Evolutionary conservation across 2,888 invertebrate genomes (phyloP).

Genomic region (Brachynemurus nebulosus): DNA sequence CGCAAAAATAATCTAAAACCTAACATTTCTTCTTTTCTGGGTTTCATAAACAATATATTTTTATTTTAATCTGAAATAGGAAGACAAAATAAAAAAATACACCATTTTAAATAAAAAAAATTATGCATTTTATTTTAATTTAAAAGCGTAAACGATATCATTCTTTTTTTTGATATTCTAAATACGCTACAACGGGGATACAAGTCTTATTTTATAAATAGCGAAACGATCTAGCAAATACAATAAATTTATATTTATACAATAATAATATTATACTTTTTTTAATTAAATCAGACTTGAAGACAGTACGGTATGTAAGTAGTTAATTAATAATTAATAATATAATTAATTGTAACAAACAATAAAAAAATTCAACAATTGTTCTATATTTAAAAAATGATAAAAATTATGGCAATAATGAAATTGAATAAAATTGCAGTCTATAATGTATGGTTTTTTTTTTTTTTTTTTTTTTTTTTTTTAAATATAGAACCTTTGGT

Average conservation of each 20-base stretch:
- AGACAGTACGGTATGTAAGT: neutral
- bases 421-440: no score
- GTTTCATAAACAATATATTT: no score
- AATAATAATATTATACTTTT: neutral
- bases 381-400: neutral
- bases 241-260: constrained; percentile 1
- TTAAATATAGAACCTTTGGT: neutral
- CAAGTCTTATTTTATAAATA: neutral
- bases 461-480: no score
- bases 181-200: constrained; percentile 1
- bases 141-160: neutral
- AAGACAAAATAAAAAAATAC: neutral
- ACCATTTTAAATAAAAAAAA: neutral
- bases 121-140: constrained; percentile 1
- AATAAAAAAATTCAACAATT: neutral
- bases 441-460: no score
- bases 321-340: no score
- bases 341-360: no score
- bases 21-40: no score
- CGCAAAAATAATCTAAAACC: no score
- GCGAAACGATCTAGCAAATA: neutral
- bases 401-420: neutral
- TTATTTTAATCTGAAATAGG: no score
- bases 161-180: neutral
- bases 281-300: neutral